Evolutionary conservation across 2,797 vertebrate species (phyloP), one percentile per base, ranked within the genome.

Genomic region (Lycodopsis pacificus): DNA sequence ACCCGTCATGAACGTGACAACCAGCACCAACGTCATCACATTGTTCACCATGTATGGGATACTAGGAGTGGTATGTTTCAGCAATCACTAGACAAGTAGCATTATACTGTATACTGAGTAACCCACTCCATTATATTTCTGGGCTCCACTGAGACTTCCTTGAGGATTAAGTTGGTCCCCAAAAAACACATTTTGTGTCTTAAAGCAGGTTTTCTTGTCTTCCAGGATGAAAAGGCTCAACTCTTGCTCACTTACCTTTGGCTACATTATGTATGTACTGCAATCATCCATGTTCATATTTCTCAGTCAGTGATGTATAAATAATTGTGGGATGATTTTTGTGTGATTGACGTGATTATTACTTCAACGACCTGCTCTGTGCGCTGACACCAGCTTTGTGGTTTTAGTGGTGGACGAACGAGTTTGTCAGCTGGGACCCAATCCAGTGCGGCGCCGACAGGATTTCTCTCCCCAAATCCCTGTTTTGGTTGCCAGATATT

Each of bases 161-260:
- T 51, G 48, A 53, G 49, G n/a, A 53, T 22, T 53, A 10, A 53
- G 12, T 53, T 53, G 49, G 49, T 53, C 11, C n/a, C 49, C 49
- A 25, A 20, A 53, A 53, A 12, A 53, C n/a, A 5, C 11, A 25
- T 12, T 40, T 34, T 48, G 36, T 61, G 20, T 27, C 4, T 13
- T 34, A 13, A 58, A 27, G 19, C 14, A 7, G 5, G 8, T 65
- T 12, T 44, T 72, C 5, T 76, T 82, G 17, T 88, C 25, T 73
- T 88, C 3, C 68, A 96, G 95, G 80, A 96, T 89, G 94, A 95
- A 89, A 96, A 95, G 62, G 62, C 90, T 79, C 95, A 96, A 73
- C 83, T 95, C 48, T 71, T 96, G 67, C 79, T 53, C 1, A 93
- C 94, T 22, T 96, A 94, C 76, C 77, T 95, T 57, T 96, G 94